Base-by-base conservation (phyloP, 2,113 vertebrate genomes). In the Natator depressus region DNA sequence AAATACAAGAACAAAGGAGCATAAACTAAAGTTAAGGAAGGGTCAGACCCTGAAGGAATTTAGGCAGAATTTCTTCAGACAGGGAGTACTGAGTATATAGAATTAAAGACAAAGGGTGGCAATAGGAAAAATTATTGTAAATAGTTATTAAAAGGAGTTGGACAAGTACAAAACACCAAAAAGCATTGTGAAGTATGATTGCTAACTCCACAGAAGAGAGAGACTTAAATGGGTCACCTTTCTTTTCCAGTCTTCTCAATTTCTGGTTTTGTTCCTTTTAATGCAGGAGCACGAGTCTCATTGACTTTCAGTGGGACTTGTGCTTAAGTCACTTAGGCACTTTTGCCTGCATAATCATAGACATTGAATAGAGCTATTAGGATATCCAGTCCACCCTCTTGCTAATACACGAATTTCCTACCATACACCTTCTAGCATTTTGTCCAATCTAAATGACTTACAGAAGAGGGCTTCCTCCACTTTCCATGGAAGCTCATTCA, bases 31-130 rank as follows among this genome's bases (percentile, higher is more conserved):
- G 93, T 97, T 98, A 96, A 95, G 96, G 90, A 98, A 98, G 98
- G 98, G 98, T 98, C 98, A 98, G 96, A 97, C 87, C 98, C 98
- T 98, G 85, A 91, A 98, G 98, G 98, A 98, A 98, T 98, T 97
- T 97, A 97, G 82, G 89, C 93, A 96, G 97, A 98, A 97, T 98
- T 98, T 98, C 97, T 97, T 98, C 93, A 98, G 97, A 96, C 93
- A 94, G 91, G 79, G 91, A 98, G 91, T 94, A 98, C 94, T 93
- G 95, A 97, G 95, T 96, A 98, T 94, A 98, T 89, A 97, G 97
- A 97, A 92, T 88, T 93, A 96, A 98, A 98, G 94, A 90, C 94
- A 97, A 96, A 98, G 94, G 94, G 95, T 89, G 98, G 85, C 83
- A 96, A 91, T 10, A 80, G 47, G 78, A 80, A 84, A 57, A 92